Base-by-base conservation (phyloP, 2,797 vertebrate genomes). In the Picus viridis region DNA sequence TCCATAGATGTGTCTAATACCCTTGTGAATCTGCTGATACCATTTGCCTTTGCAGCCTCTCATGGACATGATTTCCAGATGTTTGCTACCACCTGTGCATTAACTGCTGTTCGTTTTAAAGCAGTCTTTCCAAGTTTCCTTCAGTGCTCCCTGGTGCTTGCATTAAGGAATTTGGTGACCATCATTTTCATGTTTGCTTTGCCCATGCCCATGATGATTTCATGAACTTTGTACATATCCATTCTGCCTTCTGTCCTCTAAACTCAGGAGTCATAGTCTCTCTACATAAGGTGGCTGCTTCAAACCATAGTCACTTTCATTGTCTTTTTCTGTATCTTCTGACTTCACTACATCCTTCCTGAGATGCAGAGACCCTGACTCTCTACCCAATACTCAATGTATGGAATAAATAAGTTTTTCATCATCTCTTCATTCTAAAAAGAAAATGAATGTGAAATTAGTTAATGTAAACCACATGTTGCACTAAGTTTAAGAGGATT, bases 21-120 rank as follows among this genome's bases (percentile, higher is more conserved):
- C 9, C 4, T 6, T 18, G 73, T 41, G 62, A 86, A n/a, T 11
- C 30, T 83, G 24, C 41, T 74, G 58, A 14, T 20, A 6, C 7
- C 12, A 2, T 23, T 45, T 73, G 58, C 18, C 41, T 62, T 68
- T 65, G 45, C 2, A 5, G 41, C 13, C 10, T 80, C 56, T 22
- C 9, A 1, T 1, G 15, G 62, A 39, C 0, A 0, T 3, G 1
- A 39, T 76, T 84, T 67, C 61, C 57, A 56, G 9, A 3, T 15
- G 41, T 34, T 85, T 76, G 7, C 32, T 57, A 16, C 32, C 69
- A 83, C 27, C 7, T 9, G 1, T 9, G 29, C 15, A 7, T 23
- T 30, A 24, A 20, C 12, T 51, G 62, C 2, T 59, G 22, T 17
- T 34, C 83, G 16, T 22, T 80, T 70, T 64, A 64, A 71, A 45